These are phyloP conservation scores for Carassius gibelio DNA, from an alignment of 2,113 vertebrate species.

Conservation along the genomic window DNA sequence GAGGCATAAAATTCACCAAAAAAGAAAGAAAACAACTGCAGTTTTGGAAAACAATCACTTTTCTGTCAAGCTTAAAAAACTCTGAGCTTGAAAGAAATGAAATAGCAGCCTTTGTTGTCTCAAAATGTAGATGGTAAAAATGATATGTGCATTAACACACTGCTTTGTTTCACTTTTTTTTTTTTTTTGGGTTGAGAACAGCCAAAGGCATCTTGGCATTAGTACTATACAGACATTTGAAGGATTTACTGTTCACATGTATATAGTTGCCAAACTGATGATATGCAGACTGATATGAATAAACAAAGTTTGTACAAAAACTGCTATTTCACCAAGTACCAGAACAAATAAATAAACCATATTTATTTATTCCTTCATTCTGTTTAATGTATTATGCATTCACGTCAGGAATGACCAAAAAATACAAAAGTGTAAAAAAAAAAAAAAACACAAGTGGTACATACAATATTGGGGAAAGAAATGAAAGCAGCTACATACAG, in stretches of 20 bases:
- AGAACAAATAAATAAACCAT: constrained; percentile 60
- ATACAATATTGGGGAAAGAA: constrained; percentile 63
- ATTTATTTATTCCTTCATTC: constrained; percentile 58
- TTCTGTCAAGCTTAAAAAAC: constrained; percentile 27
- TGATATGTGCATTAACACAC: constrained; percentile 41
- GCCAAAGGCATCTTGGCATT: constrained; percentile 41
- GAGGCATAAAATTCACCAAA: not conserved
- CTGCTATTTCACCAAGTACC: constrained; percentile 75
- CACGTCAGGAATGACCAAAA: constrained; percentile 63
- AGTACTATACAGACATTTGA: not conserved
- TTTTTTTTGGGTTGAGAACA: not conserved
- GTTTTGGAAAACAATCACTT: constrained; percentile 38
- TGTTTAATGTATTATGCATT: constrained; percentile 59
- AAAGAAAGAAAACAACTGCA: constrained; percentile 9
- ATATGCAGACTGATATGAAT: not conserved
- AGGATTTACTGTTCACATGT: not conserved
- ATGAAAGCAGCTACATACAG: constrained; percentile 84
- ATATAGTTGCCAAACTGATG: not conserved
- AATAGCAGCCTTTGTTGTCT: constrained; percentile 76
- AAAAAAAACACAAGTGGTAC: constrained; percentile 61
- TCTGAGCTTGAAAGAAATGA: constrained; percentile 54
- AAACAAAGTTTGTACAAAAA: constrained; percentile 71
- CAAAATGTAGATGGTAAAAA: not conserved
- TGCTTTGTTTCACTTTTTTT: not conserved
- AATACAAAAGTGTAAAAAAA: constrained; percentile 62